Base-by-base conservation (phyloP, 1,140 invertebrate genomes). In the Zeugodacus cucurbitae region DNA sequence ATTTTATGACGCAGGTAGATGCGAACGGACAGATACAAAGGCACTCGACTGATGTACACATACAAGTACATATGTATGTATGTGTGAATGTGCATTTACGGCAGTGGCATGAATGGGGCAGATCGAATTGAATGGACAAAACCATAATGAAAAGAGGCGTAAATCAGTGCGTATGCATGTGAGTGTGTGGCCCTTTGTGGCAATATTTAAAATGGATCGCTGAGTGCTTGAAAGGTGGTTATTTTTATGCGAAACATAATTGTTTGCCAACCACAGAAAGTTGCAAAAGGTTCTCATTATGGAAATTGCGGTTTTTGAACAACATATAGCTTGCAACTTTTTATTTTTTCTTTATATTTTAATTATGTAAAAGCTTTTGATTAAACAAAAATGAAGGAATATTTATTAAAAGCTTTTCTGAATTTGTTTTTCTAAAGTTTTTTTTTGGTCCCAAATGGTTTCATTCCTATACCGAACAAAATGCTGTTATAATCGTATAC, bases 1-100 rank as follows among this genome's bases (percentile, higher is more conserved):
- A 82, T 82, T 44, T 82, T 82, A 82, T 82, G 74, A 48, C 74
- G 74, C 74, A 82, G 74, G 74, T 82, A 82, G n/a, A 48, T 41
- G 74, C 41, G 26, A 10, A 8, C 74, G 26, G 41, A 11, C 74
- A 8, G 70, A 44, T 4, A 37, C 70, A 74, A 41, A 74, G 41
- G 17, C 41, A 82, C 11, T 82, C 14, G 32, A 74, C 41, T 29
- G 26, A 17, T 34, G 4, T 5, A 20, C 29, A 29, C 26, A 17
- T 22, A 62, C 26, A 62, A 11, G 48, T 62, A 22, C 26, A 62
- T 14, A 8, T 62, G 58, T 26, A 26, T 26, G 48, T 54, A 54
- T 54, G 14, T 54, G 48, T 14, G 48, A 54, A 14, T 54, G n/a
- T 62, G 4, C 26, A 62, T n/a, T 14, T 6, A 26, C 10, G 58